Evolutionary conservation across 2,888 invertebrate genomes (phyloP), one percentile per base, ranked within the genome.

Genomic region (Pandemis cinnamomeana): DNA sequence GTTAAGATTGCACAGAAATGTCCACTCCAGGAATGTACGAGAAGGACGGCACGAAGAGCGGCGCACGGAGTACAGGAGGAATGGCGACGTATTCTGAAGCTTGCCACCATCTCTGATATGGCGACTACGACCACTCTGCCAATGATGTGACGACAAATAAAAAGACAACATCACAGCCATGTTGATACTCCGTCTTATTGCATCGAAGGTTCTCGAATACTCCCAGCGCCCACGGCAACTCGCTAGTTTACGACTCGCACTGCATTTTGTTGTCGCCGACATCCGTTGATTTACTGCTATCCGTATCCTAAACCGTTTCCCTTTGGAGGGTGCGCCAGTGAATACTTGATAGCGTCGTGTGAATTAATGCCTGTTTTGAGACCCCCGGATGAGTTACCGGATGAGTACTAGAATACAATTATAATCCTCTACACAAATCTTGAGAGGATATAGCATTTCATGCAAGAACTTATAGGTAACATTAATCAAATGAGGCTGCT

Each of bases 191-290:
- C 1, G 8, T 36, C 27, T 48, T 48, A 20, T 15, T 7, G 8
- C 20, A 15, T n/a, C 36, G 27, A 44, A 46, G 42, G 10, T 64
- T 41, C 55, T 70, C 53, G 61, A 74, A 61, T 66, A 66, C 51
- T 15, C 64, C 67, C 61, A 7, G 51, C 53, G 67, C 74, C 74
- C 62, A 74, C 73, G 58, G 72, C 69, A 53, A 41, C 53, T 15
- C n/a, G 55, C 69, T 62, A 63, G 69, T 74, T 74, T 74, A 74
- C 67, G 72, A 72, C 61, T 77, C 71, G 74, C 76, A 80, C 79
- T 80, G 84, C 87, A 87, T 90, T 74, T 89, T 92, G 89, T 91
- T 88, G 89, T 89, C 86, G 89, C 91, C 92, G 92, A 92, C 93
- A 91, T 93, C 92, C 92, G 89, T 77, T 88, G 88, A 87, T 89